Evolutionary conservation across 2,888 invertebrate species (phyloP), one percentile per base, ranked within the genome.

Genomic region (Gryllus longicercus): DNA sequence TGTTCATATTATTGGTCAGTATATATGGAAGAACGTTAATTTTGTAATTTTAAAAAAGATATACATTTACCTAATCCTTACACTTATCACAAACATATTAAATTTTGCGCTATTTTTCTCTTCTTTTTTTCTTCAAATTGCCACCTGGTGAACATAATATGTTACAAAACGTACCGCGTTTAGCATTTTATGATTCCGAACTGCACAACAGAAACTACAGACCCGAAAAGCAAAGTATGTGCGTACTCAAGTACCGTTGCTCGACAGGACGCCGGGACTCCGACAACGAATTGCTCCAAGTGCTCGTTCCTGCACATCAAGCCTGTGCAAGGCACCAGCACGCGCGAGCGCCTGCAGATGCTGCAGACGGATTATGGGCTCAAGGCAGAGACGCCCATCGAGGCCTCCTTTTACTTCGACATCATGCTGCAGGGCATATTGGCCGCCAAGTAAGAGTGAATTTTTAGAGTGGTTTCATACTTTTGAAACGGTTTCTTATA

Each of bases 321-420:
- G 84, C 96, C 96, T 0, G 89, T 92, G 63, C 91, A 92, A 0
- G 92, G 93, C 83, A 90, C 92, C 0, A 89, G 90, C 82, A 92
- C 90, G 85, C 91, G 93, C 82, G 93, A 94, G 85, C 90, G 93
- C 50, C 87, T 94, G 81, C 93, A 93, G 16, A 89, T 91, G 83
- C 90, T 94, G 80, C 91, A 90, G 84, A 93, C 93, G 2, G 92
- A 93, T 0, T 94, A 91, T 86, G 93, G 83, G 77, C 88, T 94
- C 85, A 93, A 91, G 84, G 90, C 90, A 2, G 91, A 92, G 84
- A 94, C 94, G 3, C 93, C 93, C 87, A 92, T 95, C 82, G 91
- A 93, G 75, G 92, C 94, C 1, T 94, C 94, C 10, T 96, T 97
- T 87, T 96, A 96, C 87, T 96, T 96, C 87, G 97, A 97, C 87